Evolutionary conservation across 2,797 vertebrate genomes (phyloP), one percentile per base, ranked within the genome.

Genomic region (Brachyrhaphis roseni): DNA sequence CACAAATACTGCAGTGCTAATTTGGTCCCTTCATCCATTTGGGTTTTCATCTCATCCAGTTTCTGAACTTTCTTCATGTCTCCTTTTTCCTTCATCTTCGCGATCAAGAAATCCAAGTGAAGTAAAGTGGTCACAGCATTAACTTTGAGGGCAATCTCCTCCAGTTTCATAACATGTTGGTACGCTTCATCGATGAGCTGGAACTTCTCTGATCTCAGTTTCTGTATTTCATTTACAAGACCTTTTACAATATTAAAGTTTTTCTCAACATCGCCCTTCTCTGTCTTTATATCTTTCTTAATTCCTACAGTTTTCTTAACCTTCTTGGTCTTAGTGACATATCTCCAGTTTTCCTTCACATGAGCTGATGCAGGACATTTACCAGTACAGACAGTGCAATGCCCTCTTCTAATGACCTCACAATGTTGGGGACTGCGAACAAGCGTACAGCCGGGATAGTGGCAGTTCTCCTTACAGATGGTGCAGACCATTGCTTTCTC

Each of bases 81-180:
- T 74, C 72, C 20, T 34, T 0, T 76, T 18, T 85, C 81, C 34
- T 55, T 20, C 80, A 89, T 80, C 66, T 85, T 77, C 5, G 78
- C 53, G 6, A 80, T 82, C 79, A 87, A 45, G n/a, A 81, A 62
- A 31, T 82, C 81, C 75, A 85, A 0, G n/a, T 81, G n/a, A 74
- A 41, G 13, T 1, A 15, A 1, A 71, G 72, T 76, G 75, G 51
- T 62, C 0, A 55, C 6, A 34, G 81, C 72, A 16, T 68, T 0
- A 0, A 12, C 71, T 10, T 72, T 78, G 11, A 80, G 66, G n/a
- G 78, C 72, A 0, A 75, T 83, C 12, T 84, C 8, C 34, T 87
- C 47, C 53, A 87, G 76, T 1, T 0, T 72, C 2, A 76, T 2
- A 5, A 87, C 5, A 41, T 59, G 72, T 1, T 57, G 5, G 31